phyloP scores from a whole-genome alignment of 2,888 invertebrate genomes.

The Drosophila birchii region DNA sequence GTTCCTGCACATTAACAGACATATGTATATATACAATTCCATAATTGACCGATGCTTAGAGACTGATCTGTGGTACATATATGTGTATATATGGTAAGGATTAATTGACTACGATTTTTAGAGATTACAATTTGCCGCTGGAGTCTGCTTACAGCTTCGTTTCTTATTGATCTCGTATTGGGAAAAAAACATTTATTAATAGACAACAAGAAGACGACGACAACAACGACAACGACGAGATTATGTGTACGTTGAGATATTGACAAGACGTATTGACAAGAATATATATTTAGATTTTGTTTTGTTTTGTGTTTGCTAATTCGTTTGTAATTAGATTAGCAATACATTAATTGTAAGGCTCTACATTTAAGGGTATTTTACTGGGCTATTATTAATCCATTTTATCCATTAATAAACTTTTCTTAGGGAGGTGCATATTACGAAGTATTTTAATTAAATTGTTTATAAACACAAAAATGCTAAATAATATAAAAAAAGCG shows the following conservation, averaged over 20 bases:
- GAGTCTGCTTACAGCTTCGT: slow-evolving; percentile 27
- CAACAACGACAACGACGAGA: slow-evolving; percentile 62
- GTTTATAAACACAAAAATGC: not conserved
- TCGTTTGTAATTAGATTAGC: slow-evolving; percentile 49
- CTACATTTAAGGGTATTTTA: slow-evolving; percentile 7
- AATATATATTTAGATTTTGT: slow-evolving; percentile 44
- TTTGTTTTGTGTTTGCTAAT: slow-evolving; percentile 33
- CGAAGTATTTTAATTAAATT: not conserved
- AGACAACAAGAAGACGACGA: slow-evolving; percentile 59
- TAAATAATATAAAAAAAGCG: not conserved
- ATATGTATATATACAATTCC: slow-evolving; percentile 53
- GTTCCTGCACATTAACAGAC: slow-evolving; percentile 19
- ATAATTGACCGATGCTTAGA: slow-evolving; percentile 67
- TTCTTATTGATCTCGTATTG: slow-evolving; percentile 40
- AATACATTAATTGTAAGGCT: slow-evolving; percentile 38
- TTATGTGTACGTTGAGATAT: slow-evolving; percentile 62
- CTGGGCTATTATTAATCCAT: slow-evolving; percentile 8
- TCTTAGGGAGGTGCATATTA: slow-evolving; percentile 5
- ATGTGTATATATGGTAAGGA: slow-evolving; percentile 47
- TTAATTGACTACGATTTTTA: slow-evolving; percentile 77
- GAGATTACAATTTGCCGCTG: slow-evolving; percentile 68
- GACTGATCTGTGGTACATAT: slow-evolving; percentile 36
- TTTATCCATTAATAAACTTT: not conserved
- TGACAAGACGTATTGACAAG: slow-evolving; percentile 69
- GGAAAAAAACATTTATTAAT: slow-evolving; percentile 61